A percentile compares a stretch with the other conserved stretches of the same genome.
These are phyloP conservation scores for Thelaira solivaga DNA, from an alignment of 2,888 invertebrate genomes.

Conservation along the genomic window DNA sequence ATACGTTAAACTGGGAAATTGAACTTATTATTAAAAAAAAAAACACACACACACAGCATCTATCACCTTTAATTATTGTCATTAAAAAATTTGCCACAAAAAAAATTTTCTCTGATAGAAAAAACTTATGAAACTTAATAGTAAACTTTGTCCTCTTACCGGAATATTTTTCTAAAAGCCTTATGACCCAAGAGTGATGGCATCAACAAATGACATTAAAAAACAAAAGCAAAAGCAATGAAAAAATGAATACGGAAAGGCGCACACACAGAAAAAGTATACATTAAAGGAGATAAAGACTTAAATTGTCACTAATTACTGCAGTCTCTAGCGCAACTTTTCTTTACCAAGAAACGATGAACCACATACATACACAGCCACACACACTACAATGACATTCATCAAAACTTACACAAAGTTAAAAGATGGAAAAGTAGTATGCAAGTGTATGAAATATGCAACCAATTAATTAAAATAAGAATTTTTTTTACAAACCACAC, in stretches of 20 bases:
- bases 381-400: not conserved
- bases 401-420: no score
- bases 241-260: no score
- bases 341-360: not conserved
- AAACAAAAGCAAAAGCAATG: conserved; percentile 1
- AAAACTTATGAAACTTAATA: conserved; percentile 4
- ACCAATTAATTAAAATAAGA: conserved; percentile 47
- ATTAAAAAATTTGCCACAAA: conserved; percentile 2
- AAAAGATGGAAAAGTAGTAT: not conserved
- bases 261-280: not conserved
- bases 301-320: conserved; percentile 58
- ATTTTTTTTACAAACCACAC: not conserved
- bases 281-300: conserved; percentile 7
- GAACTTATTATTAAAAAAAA: no score
- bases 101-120: not conserved
- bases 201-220: conserved; percentile 30
- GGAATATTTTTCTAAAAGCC: not conserved
- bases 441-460: conserved; percentile 23
- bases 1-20: no score
- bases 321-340: conserved; percentile 30
- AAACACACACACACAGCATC: no score
- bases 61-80: not conserved
- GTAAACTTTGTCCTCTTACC: not conserved
- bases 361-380: not conserved
- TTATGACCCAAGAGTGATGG: conserved; percentile 24